These are phyloP conservation scores for Bryconaethiops microstoma DNA, from an alignment of 2,797 vertebrate species.

Conservation along the genomic window DNA sequence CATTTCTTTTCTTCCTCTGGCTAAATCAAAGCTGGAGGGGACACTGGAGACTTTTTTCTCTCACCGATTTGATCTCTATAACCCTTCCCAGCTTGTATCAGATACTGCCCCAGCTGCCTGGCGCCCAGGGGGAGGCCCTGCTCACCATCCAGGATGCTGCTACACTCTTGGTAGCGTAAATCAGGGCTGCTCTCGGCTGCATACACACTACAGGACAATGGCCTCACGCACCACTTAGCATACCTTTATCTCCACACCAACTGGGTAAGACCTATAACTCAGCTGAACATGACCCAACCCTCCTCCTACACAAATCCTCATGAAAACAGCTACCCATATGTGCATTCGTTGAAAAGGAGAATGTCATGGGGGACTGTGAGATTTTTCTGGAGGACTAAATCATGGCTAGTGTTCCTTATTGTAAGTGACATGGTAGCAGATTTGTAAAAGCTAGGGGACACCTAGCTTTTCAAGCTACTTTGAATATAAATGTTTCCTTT, in stretches of 20 bases:
- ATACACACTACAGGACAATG: neutral
- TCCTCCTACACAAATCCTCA: neutral
- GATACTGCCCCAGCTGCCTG: conserved; percentile 46
- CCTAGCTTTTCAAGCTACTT: no score
- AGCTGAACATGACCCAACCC: neutral
- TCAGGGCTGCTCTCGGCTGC: neutral
- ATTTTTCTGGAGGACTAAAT: conserved; percentile 5
- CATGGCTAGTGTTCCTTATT: neutral
- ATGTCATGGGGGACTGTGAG: conserved; percentile 8
- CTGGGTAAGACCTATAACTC: neutral
- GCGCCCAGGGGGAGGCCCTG: conserved; percentile 47
- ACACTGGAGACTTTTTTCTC: conserved; percentile 47
- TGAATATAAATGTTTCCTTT: neutral
- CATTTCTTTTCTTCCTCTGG: conserved; percentile 26
- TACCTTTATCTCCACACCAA: conserved; percentile 7
- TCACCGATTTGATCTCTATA: conserved; percentile 50
- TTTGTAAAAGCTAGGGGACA: neutral
- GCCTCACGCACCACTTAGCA: neutral
- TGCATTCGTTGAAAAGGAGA: conserved; percentile 15
- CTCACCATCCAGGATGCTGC: conserved; percentile 22
- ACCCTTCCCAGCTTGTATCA: conserved; percentile 44
- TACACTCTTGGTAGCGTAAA: neutral
- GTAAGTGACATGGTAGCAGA: neutral
- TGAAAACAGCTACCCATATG: conserved; percentile 29
- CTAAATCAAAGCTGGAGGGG: conserved; percentile 59